phyloP scores from a whole-genome alignment of 2,888 invertebrate species.

The Priocnemis perturbator region DNA sequence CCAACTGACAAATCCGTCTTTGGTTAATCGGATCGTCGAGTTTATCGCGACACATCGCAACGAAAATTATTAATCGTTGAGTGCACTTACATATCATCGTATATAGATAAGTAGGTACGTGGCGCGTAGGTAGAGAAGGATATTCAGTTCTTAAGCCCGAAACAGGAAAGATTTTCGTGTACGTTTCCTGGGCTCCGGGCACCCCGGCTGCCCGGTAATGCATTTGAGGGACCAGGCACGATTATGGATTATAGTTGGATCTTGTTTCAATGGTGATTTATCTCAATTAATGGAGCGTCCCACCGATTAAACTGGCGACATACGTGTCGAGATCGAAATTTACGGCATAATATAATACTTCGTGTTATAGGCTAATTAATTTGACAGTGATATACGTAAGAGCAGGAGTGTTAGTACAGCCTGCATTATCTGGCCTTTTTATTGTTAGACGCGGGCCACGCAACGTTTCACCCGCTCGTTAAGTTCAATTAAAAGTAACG shows the following conservation, averaged over 20 bases:
- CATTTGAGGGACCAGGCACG: neutral
- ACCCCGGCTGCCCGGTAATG: too few species aligned
- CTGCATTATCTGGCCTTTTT: neutral
- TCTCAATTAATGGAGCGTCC: conserved; percentile 35
- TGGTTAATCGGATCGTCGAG: too few species aligned
- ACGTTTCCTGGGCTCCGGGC: too few species aligned
- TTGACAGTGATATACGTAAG: conserved; percentile 37
- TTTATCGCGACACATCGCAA: too few species aligned
- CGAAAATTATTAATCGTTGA: too few species aligned
- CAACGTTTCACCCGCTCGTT: conserved; percentile 13
- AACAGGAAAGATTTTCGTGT: too few species aligned
- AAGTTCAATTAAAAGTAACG: conserved; percentile 30
- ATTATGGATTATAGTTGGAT: conserved; percentile 23
- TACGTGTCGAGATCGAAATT: conserved; percentile 27
- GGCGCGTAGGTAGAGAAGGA: too few species aligned
- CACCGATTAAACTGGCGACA: conserved; percentile 26
- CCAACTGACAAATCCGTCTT: too few species aligned
- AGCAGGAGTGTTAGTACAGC: too few species aligned
- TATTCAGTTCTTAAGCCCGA: too few species aligned
- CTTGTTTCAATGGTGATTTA: conserved; percentile 34
- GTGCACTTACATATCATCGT: too few species aligned
- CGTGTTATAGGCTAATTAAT: conserved; percentile 28
- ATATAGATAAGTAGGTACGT: too few species aligned
- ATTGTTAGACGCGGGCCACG: neutral
- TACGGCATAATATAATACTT: conserved; percentile 29